Conservation (phyloP, 2,113 vertebrate species). For the Chloropsis cyanopogon region DNA sequence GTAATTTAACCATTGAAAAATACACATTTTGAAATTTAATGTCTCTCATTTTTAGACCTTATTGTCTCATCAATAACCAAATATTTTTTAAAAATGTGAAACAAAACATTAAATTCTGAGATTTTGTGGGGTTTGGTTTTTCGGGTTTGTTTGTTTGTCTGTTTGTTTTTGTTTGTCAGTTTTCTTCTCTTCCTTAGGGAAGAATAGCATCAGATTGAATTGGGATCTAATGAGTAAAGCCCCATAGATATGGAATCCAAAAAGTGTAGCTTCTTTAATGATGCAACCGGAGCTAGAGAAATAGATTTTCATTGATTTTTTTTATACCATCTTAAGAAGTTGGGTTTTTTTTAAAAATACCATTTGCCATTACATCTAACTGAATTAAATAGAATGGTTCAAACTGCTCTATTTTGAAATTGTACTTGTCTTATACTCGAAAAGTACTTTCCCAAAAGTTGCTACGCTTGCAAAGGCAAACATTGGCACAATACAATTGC, state of each 20-base stretch:
- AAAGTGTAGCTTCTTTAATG: not conserved
- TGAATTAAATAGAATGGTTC: conserved; percentile 5
- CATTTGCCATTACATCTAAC: not conserved
- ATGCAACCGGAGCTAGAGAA: not conserved
- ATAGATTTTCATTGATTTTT: conserved; percentile 37
- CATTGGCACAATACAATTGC: not conserved
- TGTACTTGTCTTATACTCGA: rapidly evolving
- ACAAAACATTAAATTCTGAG: not conserved
- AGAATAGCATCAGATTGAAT: not conserved
- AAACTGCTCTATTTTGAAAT: not conserved
- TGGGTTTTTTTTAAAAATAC: not conserved
- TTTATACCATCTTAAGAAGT: not conserved
- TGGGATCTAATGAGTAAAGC: not conserved
- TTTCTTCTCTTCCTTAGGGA: not conserved
- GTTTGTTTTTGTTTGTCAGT: not conserved
- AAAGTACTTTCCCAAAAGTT: not conserved
- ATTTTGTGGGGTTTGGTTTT: not conserved
- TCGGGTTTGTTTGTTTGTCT: rapidly evolving
- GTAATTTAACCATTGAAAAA: not conserved
- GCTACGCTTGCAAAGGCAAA: not conserved
- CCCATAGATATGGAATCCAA: not conserved
- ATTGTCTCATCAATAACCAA: not conserved
- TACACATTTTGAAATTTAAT: not conserved
- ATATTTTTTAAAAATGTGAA: not conserved
- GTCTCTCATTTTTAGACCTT: not conserved